Evolutionary conservation across 2,888 invertebrate species (phyloP), one percentile per base, ranked within the genome.

Genomic region (Clitarchus hookeri): DNA sequence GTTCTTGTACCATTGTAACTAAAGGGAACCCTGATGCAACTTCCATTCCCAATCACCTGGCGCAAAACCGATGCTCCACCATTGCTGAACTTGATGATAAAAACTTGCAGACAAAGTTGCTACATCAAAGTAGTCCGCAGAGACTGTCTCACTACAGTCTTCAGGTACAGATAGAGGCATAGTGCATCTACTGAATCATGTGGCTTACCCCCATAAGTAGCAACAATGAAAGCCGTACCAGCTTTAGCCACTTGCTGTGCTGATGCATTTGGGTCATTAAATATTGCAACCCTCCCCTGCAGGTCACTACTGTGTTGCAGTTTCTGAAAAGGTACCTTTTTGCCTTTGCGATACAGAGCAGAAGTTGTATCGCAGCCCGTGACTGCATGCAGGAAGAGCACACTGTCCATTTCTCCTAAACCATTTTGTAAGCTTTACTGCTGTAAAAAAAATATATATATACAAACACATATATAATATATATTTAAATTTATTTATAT

Each of bases 11-110:
- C 12, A 13, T 26, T 77, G 13, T 23, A 77, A 36, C n/a, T 36
- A 19, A 36, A 82, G 13, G 13, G 8, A 23, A 19, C 16, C 25
- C 25, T 77, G 77, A 77, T 25, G 13, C 25, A 26, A 19, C 36
- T 36, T 82, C 82, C 36, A 82, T 82, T n/a, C 36, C 82, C 82
- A 82, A 11, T 82, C 82, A 16, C 19, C 25, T 27, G 82, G 82
- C 13, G 13, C 23, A 0, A 82, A 23, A 36, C 25, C 19, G 13
- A 82, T 23, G 27, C 82, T 26, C n/a, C n/a, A 8, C 82, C 82
- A 82, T 36, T 16, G 9, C 82, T 82, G 82, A 9, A 65, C n/a
- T 82, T 36, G 6, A 19, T 82, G 0, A 36, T 36, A 36, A 23
- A 27, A 82, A 23, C 36, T 27, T 12, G 82, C 36, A 26, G 82